Conservation (phyloP, 1,140 invertebrate genomes). For the Adelges cooleyi region DNA sequence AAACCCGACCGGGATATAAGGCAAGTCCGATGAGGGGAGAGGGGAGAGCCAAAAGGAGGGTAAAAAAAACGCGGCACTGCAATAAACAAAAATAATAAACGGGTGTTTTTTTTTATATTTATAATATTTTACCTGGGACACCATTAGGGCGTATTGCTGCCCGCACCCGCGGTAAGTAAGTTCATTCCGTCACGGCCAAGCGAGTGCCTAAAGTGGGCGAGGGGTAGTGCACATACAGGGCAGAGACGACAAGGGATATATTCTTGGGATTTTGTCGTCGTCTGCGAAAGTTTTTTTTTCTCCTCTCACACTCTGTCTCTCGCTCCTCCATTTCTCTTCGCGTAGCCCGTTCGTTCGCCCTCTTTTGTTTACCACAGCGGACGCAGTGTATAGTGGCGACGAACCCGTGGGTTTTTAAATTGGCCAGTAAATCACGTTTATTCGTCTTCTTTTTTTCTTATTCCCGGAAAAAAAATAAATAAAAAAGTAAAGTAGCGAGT, state of each 20-base stretch:
- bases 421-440: constrained; percentile 27
- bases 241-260: constrained; percentile 3
- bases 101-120: constrained; percentile 3
- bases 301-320: too few relatives aligned
- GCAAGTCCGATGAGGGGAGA: too few relatives aligned
- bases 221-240: background rate
- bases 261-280: constrained; percentile 25
- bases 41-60: background rate
- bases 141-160: constrained; percentile 18
- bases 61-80: constrained; percentile 7
- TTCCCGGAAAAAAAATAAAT: background rate
- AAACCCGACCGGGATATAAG: background rate
- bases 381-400: constrained; percentile 1
- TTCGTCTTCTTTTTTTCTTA: background rate
- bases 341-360: too few relatives aligned
- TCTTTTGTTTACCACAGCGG: constrained; percentile 14
- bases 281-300: constrained; percentile 21
- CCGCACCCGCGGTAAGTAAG: background rate
- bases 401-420: constrained; percentile 26
- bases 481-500: background rate
- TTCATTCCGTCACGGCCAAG: constrained; percentile 15
- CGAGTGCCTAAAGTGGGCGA: too few relatives aligned
- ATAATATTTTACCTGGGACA: constrained; percentile 27
- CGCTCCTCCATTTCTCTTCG: too few relatives aligned
- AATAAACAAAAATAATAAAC: constrained; percentile 28